Conservation (phyloP, 1,140 invertebrate genomes). For the Drosophila lacteicornis region DNA sequence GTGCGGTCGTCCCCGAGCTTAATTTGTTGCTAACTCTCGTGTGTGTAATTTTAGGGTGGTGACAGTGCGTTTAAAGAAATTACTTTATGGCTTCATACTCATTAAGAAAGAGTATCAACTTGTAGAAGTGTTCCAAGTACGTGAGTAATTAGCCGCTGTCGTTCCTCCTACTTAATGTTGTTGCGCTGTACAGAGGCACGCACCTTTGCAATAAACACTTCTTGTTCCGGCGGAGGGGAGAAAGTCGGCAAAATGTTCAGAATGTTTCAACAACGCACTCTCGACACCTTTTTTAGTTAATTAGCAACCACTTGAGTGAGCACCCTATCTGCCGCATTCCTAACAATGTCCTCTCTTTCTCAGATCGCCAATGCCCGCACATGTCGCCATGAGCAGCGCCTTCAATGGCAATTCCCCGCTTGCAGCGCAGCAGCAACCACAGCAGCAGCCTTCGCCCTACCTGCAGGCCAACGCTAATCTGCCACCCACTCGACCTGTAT, state of each 20-base stretch:
- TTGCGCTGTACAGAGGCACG: slow-evolving; percentile 43
- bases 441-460: slow-evolving; percentile 60
- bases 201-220: slow-evolving; percentile 44
- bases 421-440: slow-evolving; percentile 65
- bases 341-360: slow-evolving; percentile 10
- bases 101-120: slow-evolving; percentile 79
- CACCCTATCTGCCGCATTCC: not conserved
- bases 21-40: slow-evolving; percentile 60
- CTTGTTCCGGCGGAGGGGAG: not conserved
- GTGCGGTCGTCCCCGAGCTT: slow-evolving; percentile 2
- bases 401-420: slow-evolving; percentile 83
- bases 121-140: slow-evolving; percentile 80
- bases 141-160: slow-evolving; percentile 67
- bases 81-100: slow-evolving; percentile 79
- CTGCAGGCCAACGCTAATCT: slow-evolving; percentile 63
- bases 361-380: slow-evolving; percentile 68
- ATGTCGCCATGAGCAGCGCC: slow-evolving; percentile 82
- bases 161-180: slow-evolving; percentile 35
- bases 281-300: slow-evolving; percentile 34
- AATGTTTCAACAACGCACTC: slow-evolving; percentile 14
- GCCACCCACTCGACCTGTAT: slow-evolving; percentile 72
- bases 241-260: not conserved
- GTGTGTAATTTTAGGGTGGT: slow-evolving; percentile 77
- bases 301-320: slow-evolving; percentile 18
- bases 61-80: slow-evolving; percentile 79